Evolutionary conservation across 2,113 vertebrate genomes (phyloP).

Genomic region (Xiphorhynchus elegans): DNA sequence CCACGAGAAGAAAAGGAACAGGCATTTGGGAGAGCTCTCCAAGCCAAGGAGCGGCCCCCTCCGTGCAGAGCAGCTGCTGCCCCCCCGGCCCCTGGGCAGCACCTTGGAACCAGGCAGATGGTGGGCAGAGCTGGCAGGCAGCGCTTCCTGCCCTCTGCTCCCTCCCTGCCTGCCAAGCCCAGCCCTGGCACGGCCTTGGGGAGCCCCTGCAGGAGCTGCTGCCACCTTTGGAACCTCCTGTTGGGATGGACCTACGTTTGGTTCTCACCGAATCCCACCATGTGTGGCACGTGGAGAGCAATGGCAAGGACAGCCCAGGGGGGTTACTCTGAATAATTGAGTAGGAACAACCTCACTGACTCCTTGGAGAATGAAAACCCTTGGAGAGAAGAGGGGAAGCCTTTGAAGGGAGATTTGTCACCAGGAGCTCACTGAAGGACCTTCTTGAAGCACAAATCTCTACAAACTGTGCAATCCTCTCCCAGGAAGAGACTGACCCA

Average conservation of each 20-base stretch:
- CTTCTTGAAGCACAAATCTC: neutral
- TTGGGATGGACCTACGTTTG: constrained; percentile 12
- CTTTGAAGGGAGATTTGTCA: neutral
- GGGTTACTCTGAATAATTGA: neutral
- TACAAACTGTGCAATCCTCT: neutral
- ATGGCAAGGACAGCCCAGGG: neutral
- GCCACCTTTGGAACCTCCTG: neutral
- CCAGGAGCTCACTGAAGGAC: neutral
- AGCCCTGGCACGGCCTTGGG: constrained; percentile 41
- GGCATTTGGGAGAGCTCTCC: constrained; percentile 22
- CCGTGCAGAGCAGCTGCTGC: constrained; percentile 77
- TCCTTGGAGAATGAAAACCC: neutral
- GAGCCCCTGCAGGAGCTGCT: constrained; percentile 66
- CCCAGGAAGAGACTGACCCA: neutral
- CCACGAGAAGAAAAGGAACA: constrained; percentile 19
- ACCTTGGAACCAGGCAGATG: constrained; percentile 71
- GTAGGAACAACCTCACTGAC: neutral
- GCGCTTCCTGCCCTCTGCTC: constrained; percentile 74
- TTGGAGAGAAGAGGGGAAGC: neutral
- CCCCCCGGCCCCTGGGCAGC: constrained; percentile 67
- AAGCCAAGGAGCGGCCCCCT: constrained; percentile 43
- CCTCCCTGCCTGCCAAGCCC: constrained; percentile 15
- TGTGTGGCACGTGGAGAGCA: neutral
- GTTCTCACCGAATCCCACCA: constrained; percentile 37
- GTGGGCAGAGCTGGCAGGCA: constrained; percentile 77